Percentiles rank a stretch among this genome's conserved stretches.
Evolutionary conservation across 1,140 invertebrate genomes (phyloP).

Genomic region (Brachionus asplanchnoidis): DNA sequence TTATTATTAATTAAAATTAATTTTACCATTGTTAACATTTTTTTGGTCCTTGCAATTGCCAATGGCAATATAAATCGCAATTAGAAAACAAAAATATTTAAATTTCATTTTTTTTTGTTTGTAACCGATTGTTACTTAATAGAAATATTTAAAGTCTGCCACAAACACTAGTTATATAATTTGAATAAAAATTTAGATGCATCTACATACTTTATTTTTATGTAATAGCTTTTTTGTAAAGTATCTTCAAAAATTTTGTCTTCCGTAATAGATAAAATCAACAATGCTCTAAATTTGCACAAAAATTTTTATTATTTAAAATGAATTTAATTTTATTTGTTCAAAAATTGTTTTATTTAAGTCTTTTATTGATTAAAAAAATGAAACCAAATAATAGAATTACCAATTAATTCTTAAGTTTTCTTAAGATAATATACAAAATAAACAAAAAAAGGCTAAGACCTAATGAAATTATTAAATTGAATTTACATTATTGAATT

Average conservation of each 20-base stretch:
- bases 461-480: not conserved
- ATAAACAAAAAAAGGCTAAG: not conserved
- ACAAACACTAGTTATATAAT: not conserved
- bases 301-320: not conserved
- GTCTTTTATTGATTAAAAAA: not conserved
- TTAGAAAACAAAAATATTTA: not conserved
- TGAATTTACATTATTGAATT: slow-evolving; percentile 4
- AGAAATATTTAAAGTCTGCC: not conserved
- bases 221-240: not conserved
- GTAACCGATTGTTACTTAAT: not conserved
- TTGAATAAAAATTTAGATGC: not conserved
- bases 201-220: not conserved
- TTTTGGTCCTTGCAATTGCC: not conserved
- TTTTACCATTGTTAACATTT: not conserved
- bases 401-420: not conserved
- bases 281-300: not conserved
- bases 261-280: not conserved
- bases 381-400: not conserved
- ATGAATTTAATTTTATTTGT: not conserved
- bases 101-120: not conserved
- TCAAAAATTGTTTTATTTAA: not conserved
- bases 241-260: not conserved
- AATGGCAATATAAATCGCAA: not conserved
- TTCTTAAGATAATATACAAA: not conserved
- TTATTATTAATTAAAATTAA: not conserved